phyloP scores from a whole-genome alignment of 2,113 vertebrate genomes.

The Actenoides hombroni region DNA sequence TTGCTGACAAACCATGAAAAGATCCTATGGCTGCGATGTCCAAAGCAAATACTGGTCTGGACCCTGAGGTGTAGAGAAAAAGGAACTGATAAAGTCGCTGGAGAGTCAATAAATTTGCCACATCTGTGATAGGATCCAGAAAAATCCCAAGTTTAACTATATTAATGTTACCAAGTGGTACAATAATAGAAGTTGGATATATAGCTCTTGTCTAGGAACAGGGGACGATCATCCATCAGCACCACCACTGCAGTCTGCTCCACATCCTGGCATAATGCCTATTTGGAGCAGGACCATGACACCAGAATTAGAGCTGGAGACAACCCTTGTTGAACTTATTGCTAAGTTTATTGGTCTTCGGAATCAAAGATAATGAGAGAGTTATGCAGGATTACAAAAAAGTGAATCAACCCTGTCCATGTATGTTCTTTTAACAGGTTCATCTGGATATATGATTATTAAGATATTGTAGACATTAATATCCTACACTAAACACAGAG shows the following conservation, averaged over 20 bases:
- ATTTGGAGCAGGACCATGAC: not conserved
- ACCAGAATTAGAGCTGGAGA: not conserved
- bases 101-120: constrained; percentile 3
- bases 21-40: not conserved
- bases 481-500: not conserved
- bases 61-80: not conserved
- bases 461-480: not conserved
- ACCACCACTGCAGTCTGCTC: not conserved
- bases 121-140: constrained; percentile 6
- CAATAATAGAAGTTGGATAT: constrained; percentile 29
- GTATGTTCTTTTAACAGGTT: not conserved
- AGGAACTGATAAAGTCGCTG: not conserved
- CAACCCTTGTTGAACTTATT: not conserved
- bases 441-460: not conserved
- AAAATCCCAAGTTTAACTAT: constrained; percentile 24
- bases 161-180: not conserved
- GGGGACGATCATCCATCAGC: constrained; percentile 10
- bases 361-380: not conserved
- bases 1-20: not conserved
- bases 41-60: not conserved
- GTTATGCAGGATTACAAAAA: not conserved
- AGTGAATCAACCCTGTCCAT: not conserved
- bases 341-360: not conserved
- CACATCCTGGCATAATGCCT: not conserved
- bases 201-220: constrained; percentile 9